Evolutionary conservation across 2,113 vertebrate genomes (phyloP).

Genomic region (Talpa occidentalis): DNA sequence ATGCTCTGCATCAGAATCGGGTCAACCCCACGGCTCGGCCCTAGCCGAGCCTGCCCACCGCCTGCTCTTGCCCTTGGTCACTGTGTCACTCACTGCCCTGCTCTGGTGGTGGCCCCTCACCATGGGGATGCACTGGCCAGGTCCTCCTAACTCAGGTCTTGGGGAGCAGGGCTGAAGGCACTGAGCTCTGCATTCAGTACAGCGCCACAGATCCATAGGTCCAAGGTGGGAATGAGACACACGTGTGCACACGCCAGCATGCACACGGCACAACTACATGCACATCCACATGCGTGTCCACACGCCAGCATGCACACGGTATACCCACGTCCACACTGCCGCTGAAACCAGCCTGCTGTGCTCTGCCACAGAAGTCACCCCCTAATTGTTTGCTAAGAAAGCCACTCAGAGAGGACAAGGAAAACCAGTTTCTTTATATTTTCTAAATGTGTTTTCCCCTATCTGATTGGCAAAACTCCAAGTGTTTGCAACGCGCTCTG

Average conservation of each 20-base stretch:
- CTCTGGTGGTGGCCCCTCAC: neutral
- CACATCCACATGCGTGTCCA: no score
- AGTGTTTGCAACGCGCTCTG: neutral
- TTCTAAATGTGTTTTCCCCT: neutral
- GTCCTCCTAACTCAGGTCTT: neutral
- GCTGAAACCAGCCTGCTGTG: neutral
- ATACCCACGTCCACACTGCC: neutral
- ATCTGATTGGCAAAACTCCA: neutral
- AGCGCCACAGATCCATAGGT: neutral
- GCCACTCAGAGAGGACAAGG: neutral
- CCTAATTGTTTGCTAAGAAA: neutral
- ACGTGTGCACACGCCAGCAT: accelerated
- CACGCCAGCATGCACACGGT: neutral
- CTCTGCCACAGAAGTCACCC: neutral
- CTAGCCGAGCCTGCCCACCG: accelerated
- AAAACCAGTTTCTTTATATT: neutral
- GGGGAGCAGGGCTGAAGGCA: neutral
- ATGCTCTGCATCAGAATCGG: neutral
- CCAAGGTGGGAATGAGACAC: neutral
- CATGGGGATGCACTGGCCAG: neutral
- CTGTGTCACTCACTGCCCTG: neutral
- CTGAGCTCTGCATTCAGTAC: neutral
- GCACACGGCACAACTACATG: accelerated
- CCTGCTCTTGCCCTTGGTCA: neutral
- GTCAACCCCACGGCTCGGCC: neutral